phyloP scores from a whole-genome alignment of 2,888 invertebrate genomes.

The Parelbella ahira region DNA sequence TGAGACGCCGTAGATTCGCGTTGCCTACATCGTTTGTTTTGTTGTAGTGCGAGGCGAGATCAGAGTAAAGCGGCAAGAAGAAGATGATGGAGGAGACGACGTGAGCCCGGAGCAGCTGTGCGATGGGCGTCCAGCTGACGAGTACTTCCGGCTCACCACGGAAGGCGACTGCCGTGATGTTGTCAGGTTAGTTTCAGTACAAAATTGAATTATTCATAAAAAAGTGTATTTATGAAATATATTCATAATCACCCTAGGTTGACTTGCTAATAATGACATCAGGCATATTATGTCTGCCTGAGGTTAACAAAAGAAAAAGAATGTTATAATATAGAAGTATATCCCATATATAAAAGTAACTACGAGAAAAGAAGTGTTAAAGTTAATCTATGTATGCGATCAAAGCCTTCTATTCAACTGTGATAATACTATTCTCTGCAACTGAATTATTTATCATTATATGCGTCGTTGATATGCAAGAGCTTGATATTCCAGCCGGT shows the following conservation, averaged over 20 bases:
- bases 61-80: constrained; percentile 84
- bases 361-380: no score
- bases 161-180: constrained; percentile 96
- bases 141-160: constrained; percentile 92
- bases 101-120: constrained; percentile 90
- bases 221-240: no score
- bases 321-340: no score
- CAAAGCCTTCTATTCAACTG: constrained; percentile 3
- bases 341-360: no score
- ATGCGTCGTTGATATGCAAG: constrained; percentile 50
- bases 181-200: constrained; percentile 86
- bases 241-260: no score
- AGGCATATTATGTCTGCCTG: no score
- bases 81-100: constrained; percentile 82
- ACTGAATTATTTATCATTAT: constrained; percentile 35
- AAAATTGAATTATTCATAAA: no score
- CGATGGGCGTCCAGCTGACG: constrained; percentile 92
- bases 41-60: constrained; percentile 70
- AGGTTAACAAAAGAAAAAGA: no score
- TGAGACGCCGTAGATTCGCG: no score
- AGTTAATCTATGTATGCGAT: no score
- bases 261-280: no score
- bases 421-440: constrained; percentile 22
- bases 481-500: constrained; percentile 60
- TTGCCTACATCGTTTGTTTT: no score